Conservation (phyloP, 2,797 vertebrate species). For the Amblyopsis hoosieri region DNA sequence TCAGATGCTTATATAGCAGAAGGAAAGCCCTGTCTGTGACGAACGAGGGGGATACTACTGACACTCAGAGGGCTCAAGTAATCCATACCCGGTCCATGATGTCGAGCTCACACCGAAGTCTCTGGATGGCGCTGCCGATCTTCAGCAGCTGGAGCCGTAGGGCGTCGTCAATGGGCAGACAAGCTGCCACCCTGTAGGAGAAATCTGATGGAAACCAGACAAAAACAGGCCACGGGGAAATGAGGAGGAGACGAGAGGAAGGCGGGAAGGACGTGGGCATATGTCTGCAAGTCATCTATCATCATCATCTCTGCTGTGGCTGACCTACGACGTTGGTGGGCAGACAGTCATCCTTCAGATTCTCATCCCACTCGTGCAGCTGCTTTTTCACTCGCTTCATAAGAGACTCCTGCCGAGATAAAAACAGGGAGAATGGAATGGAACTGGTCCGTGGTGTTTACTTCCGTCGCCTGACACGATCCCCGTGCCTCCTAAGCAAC, state of each 20-base stretch:
- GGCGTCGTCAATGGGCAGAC: slow-evolving; percentile 93
- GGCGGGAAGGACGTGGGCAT: slow-evolving; percentile 7
- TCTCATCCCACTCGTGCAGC: slow-evolving; percentile 97
- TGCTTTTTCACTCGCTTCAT: slow-evolving; percentile 97
- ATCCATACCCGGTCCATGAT: slow-evolving; percentile 94
- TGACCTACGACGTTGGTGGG: slow-evolving; percentile 93
- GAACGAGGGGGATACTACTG: too few relatives aligned
- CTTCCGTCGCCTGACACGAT: neutral
- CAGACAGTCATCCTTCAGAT: slow-evolving; percentile 94
- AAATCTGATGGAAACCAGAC: slow-evolving; percentile 83
- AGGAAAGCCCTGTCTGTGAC: neutral
- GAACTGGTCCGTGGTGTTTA: neutral
- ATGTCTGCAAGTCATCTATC: slow-evolving; percentile 21
- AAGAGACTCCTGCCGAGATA: slow-evolving; percentile 76
- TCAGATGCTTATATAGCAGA: slow-evolving; percentile 16
- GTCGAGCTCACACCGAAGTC: slow-evolving; percentile 94
- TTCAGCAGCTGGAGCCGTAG: slow-evolving; percentile 92
- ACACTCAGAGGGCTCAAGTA: neutral
- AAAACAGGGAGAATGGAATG: slow-evolving; percentile 23
- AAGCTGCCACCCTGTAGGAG: slow-evolving; percentile 97
- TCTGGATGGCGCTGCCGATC: slow-evolving; percentile 95
- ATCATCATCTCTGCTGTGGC: slow-evolving; percentile 31
- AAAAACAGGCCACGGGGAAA: neutral
- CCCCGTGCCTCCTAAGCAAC: neutral
- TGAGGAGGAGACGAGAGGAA: neutral